phyloP scores from a whole-genome alignment of 2,113 vertebrate genomes.

The Leiothrix lutea region DNA sequence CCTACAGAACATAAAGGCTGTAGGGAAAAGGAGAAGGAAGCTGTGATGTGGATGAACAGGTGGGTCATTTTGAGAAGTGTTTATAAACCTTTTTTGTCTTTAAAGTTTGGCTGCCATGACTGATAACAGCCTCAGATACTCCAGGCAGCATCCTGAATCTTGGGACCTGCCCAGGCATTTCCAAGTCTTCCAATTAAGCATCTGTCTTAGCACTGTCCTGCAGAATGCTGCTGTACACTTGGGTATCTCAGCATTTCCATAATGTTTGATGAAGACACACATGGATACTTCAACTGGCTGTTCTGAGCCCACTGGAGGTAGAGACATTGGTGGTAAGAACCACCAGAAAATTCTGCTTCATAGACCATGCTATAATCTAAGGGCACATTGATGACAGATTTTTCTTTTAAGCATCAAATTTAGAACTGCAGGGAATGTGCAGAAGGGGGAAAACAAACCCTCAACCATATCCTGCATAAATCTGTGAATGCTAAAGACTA shows the following conservation, averaged over 20 bases:
- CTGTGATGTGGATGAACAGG: neutral
- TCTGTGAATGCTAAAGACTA: neutral
- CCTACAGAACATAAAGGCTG: neutral
- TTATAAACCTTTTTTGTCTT: neutral
- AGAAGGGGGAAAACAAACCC: fast-evolving
- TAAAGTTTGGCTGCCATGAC: neutral
- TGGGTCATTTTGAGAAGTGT: neutral
- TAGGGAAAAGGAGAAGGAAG: neutral
- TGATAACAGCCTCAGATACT: neutral
- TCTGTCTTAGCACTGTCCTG: neutral
- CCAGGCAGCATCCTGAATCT: neutral
- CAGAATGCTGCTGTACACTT: neutral
- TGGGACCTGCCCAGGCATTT: neutral
- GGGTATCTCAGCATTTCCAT: neutral
- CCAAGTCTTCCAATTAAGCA: neutral
- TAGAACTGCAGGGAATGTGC: neutral
- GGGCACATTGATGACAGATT: neutral
- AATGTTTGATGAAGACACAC: neutral
- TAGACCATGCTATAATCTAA: neutral
- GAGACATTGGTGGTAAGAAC: neutral
- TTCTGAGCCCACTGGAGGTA: neutral
- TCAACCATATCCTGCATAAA: neutral
- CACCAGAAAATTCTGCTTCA: neutral
- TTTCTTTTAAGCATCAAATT: neutral
- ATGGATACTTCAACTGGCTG: neutral